These are phyloP conservation scores for Sepiola atlantica DNA, from an alignment of 2,888 invertebrate genomes.

Conservation along the genomic window DNA sequence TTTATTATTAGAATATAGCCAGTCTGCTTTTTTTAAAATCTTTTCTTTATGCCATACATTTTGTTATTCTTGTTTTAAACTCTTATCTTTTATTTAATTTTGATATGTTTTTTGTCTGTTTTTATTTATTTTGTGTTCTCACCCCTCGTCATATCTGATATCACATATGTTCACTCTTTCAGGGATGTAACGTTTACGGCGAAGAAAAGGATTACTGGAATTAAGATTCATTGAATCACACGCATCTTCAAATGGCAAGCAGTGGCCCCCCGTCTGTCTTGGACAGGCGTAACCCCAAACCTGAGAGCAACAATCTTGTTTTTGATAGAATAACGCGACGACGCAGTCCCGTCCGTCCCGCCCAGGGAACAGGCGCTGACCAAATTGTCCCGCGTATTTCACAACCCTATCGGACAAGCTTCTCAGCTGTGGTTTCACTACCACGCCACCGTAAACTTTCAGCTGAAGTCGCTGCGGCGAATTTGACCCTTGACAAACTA, in stretches of 20 bases:
- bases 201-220: constrained; percentile 32
- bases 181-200: constrained; percentile 44
- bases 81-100: not conserved
- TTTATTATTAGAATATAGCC: not conserved
- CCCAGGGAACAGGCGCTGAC: constrained; percentile 52
- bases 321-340: constrained; percentile 64
- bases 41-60: not conserved
- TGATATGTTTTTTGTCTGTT: not conserved
- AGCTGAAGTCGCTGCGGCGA: constrained; percentile 53
- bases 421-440: constrained; percentile 68
- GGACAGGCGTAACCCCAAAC: constrained; percentile 59
- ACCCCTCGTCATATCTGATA: constrained; percentile 6
- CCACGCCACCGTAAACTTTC: constrained; percentile 62
- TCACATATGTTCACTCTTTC: constrained; percentile 45
- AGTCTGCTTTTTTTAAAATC: not conserved
- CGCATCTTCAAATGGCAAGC: constrained; percentile 58
- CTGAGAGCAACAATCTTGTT: constrained; percentile 52
- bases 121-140: not conserved
- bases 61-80: not conserved
- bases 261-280: constrained; percentile 65
- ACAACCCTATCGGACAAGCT: constrained; percentile 71
- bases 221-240: constrained; percentile 35
- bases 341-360: constrained; percentile 58
- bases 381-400: constrained; percentile 60
- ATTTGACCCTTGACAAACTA: constrained; percentile 44